Conservation (phyloP, 92 coral and sea anemone genomes). For the Epizoanthus ramosus region DNA sequence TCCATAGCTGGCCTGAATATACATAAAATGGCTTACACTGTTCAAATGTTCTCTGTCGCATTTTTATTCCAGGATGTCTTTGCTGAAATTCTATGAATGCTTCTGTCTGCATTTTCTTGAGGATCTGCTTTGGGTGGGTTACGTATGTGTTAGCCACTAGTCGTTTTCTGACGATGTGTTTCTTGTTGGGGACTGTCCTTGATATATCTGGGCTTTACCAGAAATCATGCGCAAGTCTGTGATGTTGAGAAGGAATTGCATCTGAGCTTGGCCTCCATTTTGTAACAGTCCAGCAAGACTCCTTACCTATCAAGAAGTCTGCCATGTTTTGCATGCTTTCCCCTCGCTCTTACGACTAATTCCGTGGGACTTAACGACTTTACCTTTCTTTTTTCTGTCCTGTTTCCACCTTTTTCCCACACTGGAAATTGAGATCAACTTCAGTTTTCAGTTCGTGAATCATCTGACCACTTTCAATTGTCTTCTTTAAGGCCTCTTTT, state of each 20-base stretch:
- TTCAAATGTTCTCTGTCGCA: conserved; percentile 1
- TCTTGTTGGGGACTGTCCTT: conserved; percentile 15
- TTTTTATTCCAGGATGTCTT: conserved; percentile 21
- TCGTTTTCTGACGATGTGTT: background rate
- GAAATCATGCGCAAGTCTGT: background rate
- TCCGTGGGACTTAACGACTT: conserved; percentile 16
- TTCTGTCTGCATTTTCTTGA: conserved; percentile 26
- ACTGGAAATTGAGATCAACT: conserved; percentile 18
- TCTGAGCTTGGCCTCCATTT: conserved; percentile 5
- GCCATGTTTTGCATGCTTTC: background rate
- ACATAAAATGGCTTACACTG: background rate
- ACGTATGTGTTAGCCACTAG: conserved; percentile 27
- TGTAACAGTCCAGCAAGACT: conserved; percentile 24
- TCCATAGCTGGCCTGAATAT: too few relatives aligned
- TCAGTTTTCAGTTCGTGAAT: conserved; percentile 25
- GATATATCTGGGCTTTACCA: conserved; percentile 24
- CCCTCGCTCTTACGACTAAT: background rate
- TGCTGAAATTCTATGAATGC: conserved; percentile 2
- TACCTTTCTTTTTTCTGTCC: background rate
- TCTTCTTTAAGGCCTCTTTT: conserved; percentile 12
- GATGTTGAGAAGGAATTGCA: background rate
- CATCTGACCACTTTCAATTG: background rate
- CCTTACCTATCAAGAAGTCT: background rate
- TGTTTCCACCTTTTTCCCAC: conserved; percentile 24
- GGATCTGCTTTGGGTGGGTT: conserved; percentile 35